Conservation (phyloP, 2,113 vertebrate genomes). For the Drymodes brunneopygia region DNA sequence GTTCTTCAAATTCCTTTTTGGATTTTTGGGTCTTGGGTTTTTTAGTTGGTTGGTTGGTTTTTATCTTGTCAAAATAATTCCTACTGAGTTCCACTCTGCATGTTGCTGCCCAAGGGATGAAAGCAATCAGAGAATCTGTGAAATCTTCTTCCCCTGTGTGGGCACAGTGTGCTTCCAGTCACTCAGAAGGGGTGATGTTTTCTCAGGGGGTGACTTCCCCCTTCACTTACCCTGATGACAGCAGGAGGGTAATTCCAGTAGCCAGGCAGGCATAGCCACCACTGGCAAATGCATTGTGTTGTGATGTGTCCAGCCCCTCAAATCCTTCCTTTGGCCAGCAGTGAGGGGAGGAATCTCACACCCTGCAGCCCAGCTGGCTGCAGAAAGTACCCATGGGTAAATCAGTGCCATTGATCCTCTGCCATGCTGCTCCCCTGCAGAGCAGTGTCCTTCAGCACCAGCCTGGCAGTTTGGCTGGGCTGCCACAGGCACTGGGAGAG, state of each 20-base stretch:
- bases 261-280: neutral
- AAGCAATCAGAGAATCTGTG: neutral
- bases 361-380: neutral
- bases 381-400: fast-evolving
- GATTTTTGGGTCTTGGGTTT: neutral
- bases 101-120: neutral
- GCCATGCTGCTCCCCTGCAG: fast-evolving
- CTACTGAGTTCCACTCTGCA: neutral
- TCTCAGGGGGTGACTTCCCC: neutral
- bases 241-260: neutral
- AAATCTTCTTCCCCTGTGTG: neutral
- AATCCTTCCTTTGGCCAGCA: neutral
- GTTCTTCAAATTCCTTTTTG: neutral
- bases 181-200: neutral
- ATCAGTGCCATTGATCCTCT: neutral
- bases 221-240: neutral
- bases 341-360: neutral
- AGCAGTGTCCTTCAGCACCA: neutral
- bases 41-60: neutral
- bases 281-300: neutral
- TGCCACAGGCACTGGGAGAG: neutral
- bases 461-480: neutral
- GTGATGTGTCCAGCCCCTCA: neutral
- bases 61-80: neutral
- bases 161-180: neutral